Percentiles rank a stretch among this genome's conserved stretches.
phyloP scores from a whole-genome alignment of 2,113 vertebrate genomes.

The Oryzias melastigma region DNA sequence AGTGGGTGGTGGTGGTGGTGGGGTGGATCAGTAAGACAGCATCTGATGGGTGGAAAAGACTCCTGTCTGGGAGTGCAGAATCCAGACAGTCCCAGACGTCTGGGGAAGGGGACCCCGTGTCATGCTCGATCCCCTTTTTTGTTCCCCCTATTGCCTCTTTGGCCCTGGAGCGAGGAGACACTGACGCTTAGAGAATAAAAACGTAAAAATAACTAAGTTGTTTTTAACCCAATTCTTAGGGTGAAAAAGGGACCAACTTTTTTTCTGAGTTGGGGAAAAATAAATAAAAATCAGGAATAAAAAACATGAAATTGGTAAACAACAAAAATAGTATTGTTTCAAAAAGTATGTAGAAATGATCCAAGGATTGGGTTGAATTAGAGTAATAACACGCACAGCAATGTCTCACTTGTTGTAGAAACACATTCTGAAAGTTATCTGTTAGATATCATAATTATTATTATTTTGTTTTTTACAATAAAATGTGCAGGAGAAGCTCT shows the following conservation, averaged over 20 bases:
- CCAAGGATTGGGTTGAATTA: too few relatives aligned
- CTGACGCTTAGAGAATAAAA: constrained; percentile 29
- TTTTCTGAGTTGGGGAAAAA: too few relatives aligned
- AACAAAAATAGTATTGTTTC: too few relatives aligned
- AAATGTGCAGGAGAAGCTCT: too few relatives aligned
- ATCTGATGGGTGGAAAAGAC: constrained; percentile 57
- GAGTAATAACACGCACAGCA: not conserved
- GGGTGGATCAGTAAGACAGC: constrained; percentile 16
- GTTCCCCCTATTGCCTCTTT: constrained; percentile 47
- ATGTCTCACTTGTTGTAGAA: constrained; percentile 45
- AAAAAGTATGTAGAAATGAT: too few relatives aligned
- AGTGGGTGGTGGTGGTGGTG: constrained; percentile 43
- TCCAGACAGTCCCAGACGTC: constrained; percentile 75
- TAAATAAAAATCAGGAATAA: too few relatives aligned
- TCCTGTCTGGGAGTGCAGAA: constrained; percentile 70
- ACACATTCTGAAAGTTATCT: not conserved
- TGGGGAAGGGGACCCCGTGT: constrained; percentile 52
- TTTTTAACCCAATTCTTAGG: too few relatives aligned
- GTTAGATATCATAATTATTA: too few relatives aligned
- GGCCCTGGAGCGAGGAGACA: constrained; percentile 34
- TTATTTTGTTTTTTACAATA: too few relatives aligned
- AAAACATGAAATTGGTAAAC: too few relatives aligned
- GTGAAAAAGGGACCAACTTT: too few relatives aligned
- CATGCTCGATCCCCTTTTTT: constrained; percentile 51
- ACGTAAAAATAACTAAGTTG: too few relatives aligned